These are phyloP conservation scores for Panorpa germanica DNA, from an alignment of 2,888 invertebrate species.

Conservation along the genomic window DNA sequence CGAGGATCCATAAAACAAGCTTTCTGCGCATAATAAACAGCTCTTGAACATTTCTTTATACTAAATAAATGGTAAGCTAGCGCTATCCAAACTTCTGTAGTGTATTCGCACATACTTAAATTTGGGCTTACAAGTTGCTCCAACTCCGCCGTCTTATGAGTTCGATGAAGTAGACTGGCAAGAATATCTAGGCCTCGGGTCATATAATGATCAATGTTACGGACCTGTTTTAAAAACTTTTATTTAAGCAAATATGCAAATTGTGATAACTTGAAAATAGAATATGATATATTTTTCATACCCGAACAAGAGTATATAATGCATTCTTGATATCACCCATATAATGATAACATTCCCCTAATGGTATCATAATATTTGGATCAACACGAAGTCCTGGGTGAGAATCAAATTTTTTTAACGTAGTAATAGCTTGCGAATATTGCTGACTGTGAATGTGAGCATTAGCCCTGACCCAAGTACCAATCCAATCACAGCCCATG, in stretches of 20 bases:
- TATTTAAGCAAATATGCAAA: too few species aligned
- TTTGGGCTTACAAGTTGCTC: conserved; percentile 34
- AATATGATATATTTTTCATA: conserved; percentile 13
- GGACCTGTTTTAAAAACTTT: conserved; percentile 25
- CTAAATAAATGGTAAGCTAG: conserved; percentile 51
- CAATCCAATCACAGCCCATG: conserved; percentile 32
- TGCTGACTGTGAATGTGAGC: conserved; percentile 46
- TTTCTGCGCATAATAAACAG: conserved; percentile 54
- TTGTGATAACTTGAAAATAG: conserved; percentile 7
- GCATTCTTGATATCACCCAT: conserved; percentile 51
- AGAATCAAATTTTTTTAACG: conserved; percentile 46
- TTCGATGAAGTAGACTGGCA: conserved; percentile 37
- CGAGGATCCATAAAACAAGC: conserved; percentile 41
- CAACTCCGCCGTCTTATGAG: conserved; percentile 35
- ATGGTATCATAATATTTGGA: conserved; percentile 39
- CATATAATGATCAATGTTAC: conserved; percentile 30
- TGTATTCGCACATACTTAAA: conserved; percentile 24
- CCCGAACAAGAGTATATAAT: conserved; percentile 29
- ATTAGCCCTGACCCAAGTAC: conserved; percentile 40
- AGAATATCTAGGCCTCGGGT: conserved; percentile 42
- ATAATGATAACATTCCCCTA: conserved; percentile 55
- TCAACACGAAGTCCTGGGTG: conserved; percentile 45
- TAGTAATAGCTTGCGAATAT: conserved; percentile 42
- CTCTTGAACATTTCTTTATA: conserved; percentile 38
- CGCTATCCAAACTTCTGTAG: conserved; percentile 56